A percentile compares a stretch with the other conserved stretches of the same genome.
These are phyloP conservation scores for Lates calcarifer DNA, from an alignment of 2,113 vertebrate genomes.

Conservation along the genomic window DNA sequence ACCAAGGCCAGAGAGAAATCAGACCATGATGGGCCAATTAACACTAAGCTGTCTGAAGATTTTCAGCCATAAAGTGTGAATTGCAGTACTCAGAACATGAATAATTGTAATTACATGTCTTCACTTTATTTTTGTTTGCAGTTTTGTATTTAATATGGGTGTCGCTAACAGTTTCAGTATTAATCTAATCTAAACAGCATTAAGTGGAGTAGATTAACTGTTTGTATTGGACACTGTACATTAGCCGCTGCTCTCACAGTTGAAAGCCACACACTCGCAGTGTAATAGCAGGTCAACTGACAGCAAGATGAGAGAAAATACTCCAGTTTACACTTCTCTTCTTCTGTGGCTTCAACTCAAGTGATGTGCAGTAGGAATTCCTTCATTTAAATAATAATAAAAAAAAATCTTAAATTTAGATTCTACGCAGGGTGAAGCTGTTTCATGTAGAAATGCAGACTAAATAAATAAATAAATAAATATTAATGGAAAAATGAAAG, in stretches of 20 bases:
- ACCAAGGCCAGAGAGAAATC: conserved; percentile 70
- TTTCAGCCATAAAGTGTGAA: conserved; percentile 55
- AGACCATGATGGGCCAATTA: conserved; percentile 75
- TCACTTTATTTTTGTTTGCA: conserved; percentile 49
- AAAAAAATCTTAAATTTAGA: conserved; percentile 54
- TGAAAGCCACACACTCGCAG: conserved; percentile 13
- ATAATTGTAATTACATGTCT: conserved; percentile 53
- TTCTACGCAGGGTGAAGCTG: conserved; percentile 42
- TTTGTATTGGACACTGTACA: conserved; percentile 37
- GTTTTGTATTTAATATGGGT: conserved; percentile 27
- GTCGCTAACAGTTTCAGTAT: conserved; percentile 20
- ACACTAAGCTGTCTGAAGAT: conserved; percentile 66
- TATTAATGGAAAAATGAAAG: conserved; percentile 75
- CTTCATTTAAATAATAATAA: conserved; percentile 47
- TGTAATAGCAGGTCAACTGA: conserved; percentile 27
- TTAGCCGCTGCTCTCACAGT: neutral
- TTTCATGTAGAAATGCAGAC: conserved; percentile 59
- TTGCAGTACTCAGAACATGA: conserved; percentile 23
- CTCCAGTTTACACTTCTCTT: conserved; percentile 13
- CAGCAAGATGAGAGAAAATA: conserved; percentile 27
- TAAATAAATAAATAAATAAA: conserved; percentile 72
- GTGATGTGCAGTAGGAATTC: conserved; percentile 10
- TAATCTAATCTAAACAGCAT: conserved; percentile 59
- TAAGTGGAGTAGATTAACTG: conserved; percentile 56
- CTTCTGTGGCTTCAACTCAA: conserved; percentile 28